Conservation (phyloP, 2,888 invertebrate genomes). For the Hydraecia micacea region DNA sequence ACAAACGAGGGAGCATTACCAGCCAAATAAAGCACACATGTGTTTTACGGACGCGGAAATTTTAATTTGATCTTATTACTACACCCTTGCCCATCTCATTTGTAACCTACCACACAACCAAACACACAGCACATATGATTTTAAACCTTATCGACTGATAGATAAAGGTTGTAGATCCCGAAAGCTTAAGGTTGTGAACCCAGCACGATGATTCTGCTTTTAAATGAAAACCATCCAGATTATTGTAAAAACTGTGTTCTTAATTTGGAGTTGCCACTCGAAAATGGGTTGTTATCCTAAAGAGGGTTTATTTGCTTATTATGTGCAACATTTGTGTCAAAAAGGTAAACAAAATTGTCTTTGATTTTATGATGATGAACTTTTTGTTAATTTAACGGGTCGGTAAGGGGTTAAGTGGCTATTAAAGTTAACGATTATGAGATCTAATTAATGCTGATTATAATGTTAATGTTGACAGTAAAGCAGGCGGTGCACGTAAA, state of each 20-base stretch:
- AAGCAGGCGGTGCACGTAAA: neutral
- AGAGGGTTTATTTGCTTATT: conserved; percentile 46
- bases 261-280: conserved; percentile 60
- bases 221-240: conserved; percentile 69
- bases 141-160: conserved; percentile 17
- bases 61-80: conserved; percentile 75
- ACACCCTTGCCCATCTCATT: conserved; percentile 71
- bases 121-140: conserved; percentile 15
- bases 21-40: conserved; percentile 69
- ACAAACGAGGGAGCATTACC: conserved; percentile 43
- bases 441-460: conserved; percentile 14
- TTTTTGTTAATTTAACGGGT: conserved; percentile 7
- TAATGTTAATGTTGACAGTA: conserved; percentile 14
- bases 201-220: conserved; percentile 64
- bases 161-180: conserved; percentile 15
- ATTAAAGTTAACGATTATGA: conserved; percentile 1
- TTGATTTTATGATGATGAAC: conserved; percentile 31
- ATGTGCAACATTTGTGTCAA: conserved; percentile 26
- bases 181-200: conserved; percentile 25
- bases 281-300: conserved; percentile 45
- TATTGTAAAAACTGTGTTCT: conserved; percentile 70
- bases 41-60: conserved; percentile 68
- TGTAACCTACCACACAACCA: conserved; percentile 44
- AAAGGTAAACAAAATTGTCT: conserved; percentile 36
- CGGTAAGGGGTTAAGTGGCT: neutral